A percentile compares a stretch with the other conserved stretches of the same genome.
These are phyloP conservation scores for Chelonia mydas DNA, from an alignment of 2,797 vertebrate genomes.

Conservation along the genomic window DNA sequence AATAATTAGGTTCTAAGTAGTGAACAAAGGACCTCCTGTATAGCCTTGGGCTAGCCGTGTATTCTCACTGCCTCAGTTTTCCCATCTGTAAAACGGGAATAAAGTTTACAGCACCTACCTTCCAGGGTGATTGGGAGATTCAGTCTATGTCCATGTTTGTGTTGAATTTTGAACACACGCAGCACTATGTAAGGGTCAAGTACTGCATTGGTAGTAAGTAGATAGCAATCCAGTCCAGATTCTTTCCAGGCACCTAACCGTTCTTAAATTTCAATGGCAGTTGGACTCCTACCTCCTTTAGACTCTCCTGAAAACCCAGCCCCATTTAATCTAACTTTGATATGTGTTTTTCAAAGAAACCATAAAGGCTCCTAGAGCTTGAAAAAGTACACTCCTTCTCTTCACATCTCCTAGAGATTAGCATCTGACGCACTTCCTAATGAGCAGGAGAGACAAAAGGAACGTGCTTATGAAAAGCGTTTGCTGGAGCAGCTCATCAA, in stretches of 20 bases:
- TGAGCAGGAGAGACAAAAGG: constrained; percentile 44
- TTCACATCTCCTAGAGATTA: constrained; percentile 58
- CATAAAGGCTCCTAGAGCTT: neutral
- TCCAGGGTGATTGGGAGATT: neutral
- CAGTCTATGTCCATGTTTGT: neutral
- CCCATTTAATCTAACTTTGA: constrained; percentile 31
- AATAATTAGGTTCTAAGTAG: constrained; percentile 64
- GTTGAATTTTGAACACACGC: neutral
- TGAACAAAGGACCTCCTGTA: constrained; percentile 34
- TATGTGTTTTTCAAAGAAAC: neutral
- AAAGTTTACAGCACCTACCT: neutral
- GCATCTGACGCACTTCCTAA: constrained; percentile 63
- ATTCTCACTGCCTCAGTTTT: constrained; percentile 59
- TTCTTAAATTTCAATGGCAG: neutral
- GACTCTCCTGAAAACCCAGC: constrained; percentile 26
- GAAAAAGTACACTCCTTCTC: neutral
- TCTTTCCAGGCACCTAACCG: neutral
- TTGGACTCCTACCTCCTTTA: neutral
- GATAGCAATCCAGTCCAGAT: neutral
- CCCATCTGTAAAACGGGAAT: neutral
- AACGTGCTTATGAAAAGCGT: constrained; percentile 42
- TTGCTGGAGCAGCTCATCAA: constrained; percentile 26
- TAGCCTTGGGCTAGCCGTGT: constrained; percentile 60
- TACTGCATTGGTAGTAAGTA: neutral
- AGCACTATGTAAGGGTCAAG: neutral